Evolutionary conservation across 1,140 invertebrate species (phyloP).

Genomic region (Eulimnadia texana): DNA sequence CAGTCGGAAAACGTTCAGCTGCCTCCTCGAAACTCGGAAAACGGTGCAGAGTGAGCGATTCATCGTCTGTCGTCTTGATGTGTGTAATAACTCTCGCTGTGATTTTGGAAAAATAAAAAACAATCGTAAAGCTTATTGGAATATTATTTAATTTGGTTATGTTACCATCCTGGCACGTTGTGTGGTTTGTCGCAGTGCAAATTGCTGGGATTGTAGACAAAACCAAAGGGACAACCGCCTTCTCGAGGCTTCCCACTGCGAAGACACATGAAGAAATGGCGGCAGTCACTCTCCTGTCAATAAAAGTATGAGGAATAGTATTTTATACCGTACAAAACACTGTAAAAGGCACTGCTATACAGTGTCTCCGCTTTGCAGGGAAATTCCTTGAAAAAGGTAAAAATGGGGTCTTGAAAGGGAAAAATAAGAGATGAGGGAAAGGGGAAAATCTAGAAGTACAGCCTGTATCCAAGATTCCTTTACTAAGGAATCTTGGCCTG

Average conservation of each 20-base stretch:
- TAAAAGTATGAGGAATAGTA: too few species aligned
- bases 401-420: too few species aligned
- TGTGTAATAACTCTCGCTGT: conserved; percentile 1
- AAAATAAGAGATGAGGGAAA: too few species aligned
- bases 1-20: neutral
- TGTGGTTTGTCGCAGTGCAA: conserved; percentile 30
- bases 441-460: too few species aligned
- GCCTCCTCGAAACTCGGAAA: too few species aligned
- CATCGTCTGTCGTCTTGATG: neutral
- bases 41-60: too few species aligned
- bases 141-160: neutral
- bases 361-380: too few species aligned
- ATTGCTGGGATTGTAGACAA: conserved; percentile 31
- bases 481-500: too few species aligned
- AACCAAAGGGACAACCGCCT: conserved; percentile 29
- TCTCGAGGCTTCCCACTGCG: conserved; percentile 25
- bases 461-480: too few species aligned
- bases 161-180: conserved; percentile 32
- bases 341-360: too few species aligned
- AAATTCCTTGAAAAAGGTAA: too few species aligned
- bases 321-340: too few species aligned
- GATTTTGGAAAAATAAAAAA: neutral
- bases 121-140: neutral
- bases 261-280: conserved; percentile 30
- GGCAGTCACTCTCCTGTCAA: conserved; percentile 12